Evolutionary conservation across 2,797 vertebrate genomes (phyloP).

Genomic region (Sebastes glaucus): DNA sequence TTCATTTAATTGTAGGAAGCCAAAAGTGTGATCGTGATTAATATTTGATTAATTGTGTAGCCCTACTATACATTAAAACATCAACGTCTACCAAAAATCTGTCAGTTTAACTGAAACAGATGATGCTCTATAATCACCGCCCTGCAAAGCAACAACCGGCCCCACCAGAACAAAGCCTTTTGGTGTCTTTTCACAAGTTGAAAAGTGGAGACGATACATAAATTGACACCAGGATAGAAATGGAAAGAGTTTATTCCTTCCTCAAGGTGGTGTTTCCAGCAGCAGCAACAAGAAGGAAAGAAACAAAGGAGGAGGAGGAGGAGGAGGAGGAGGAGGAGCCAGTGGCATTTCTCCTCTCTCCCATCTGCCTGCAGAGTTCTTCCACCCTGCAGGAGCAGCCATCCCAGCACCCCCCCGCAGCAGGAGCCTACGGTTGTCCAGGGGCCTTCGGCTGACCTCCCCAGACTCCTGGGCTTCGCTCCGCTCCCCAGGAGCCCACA

Average conservation of each 20-base stretch:
- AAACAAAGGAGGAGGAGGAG: constrained; percentile 42
- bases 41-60: too few relatives aligned
- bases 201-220: not conserved
- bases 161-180: not conserved
- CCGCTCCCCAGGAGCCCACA: constrained; percentile 88
- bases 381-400: constrained; percentile 87
- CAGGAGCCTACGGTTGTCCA: constrained; percentile 76
- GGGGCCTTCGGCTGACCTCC: constrained; percentile 84
- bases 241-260: constrained; percentile 39
- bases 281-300: constrained; percentile 54
- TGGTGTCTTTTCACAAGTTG: not conserved
- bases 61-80: not conserved
- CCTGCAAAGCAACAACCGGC: not conserved
- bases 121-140: not conserved
- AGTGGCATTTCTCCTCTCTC: constrained; percentile 80
- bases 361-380: constrained; percentile 90
- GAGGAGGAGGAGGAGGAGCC: constrained; percentile 41
- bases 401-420: constrained; percentile 80
- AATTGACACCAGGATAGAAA: not conserved
- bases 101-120: not conserved
- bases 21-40: too few relatives aligned
- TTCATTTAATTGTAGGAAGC: too few relatives aligned
- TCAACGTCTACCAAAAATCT: not conserved
- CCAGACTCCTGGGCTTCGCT: constrained; percentile 94
- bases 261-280: constrained; percentile 66